Percentiles rank a stretch among this genome's conserved stretches.
Evolutionary conservation across 2,113 vertebrate species (phyloP).

Genomic region (Spilogale gracilis): DNA sequence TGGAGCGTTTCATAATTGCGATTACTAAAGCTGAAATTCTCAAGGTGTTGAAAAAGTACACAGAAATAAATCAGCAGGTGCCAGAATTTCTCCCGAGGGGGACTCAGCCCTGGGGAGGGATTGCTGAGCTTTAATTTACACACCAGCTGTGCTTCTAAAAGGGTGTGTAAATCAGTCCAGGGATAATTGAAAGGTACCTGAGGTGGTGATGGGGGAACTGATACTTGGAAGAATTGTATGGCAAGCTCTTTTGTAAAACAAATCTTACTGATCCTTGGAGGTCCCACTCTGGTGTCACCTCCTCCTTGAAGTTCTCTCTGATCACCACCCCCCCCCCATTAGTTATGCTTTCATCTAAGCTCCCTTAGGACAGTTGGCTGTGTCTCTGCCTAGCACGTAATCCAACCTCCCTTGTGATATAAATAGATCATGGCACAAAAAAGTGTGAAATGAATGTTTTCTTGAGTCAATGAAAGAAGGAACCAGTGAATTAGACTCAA

Average conservation of each 20-base stretch:
- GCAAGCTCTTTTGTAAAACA: conserved; percentile 68
- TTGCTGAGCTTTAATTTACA: conserved; percentile 75
- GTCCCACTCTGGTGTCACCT: neutral
- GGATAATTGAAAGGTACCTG: conserved; percentile 57
- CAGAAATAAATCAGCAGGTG: conserved; percentile 78
- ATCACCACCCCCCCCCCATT: neutral
- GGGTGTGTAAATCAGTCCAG: conserved; percentile 68
- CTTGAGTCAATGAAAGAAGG: conserved; percentile 26
- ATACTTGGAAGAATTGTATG: conserved; percentile 63
- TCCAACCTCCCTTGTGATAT: conserved; percentile 47
- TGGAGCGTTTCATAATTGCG: neutral
- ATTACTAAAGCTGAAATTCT: conserved; percentile 60
- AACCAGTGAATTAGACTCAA: neutral
- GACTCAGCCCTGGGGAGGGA: conserved; percentile 58
- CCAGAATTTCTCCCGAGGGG: conserved; percentile 66
- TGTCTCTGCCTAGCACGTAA: neutral
- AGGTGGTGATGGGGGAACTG: neutral
- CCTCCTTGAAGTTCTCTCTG: conserved; percentile 28
- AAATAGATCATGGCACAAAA: conserved; percentile 58
- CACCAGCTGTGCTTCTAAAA: conserved; percentile 75
- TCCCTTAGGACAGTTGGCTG: neutral
- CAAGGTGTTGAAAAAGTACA: conserved; percentile 71
- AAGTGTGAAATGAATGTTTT: conserved; percentile 48
- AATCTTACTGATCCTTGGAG: conserved; percentile 50
- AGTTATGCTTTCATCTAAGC: neutral